phyloP scores from a whole-genome alignment of 2,113 vertebrate species.

The Mungos mungo region DNA sequence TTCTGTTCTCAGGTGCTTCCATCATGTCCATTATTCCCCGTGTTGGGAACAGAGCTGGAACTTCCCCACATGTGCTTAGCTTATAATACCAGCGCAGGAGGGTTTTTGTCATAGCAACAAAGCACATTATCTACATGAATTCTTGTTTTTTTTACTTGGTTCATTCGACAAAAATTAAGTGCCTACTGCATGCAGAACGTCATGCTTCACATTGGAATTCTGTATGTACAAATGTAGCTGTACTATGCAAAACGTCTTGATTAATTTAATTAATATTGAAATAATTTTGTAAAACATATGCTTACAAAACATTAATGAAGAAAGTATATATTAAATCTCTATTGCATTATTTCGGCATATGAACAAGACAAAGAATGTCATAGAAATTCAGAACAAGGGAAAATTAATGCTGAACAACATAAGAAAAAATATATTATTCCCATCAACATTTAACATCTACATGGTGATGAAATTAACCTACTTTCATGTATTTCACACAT shows the following conservation, averaged over 20 bases:
- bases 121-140: background rate
- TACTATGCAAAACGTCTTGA: background rate
- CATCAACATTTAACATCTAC: background rate
- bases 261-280: background rate
- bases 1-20: background rate
- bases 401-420: background rate
- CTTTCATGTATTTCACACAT: background rate
- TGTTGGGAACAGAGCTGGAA: fast-evolving
- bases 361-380: background rate
- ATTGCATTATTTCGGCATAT: background rate
- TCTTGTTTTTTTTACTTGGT: background rate
- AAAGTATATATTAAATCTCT: background rate
- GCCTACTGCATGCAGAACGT: background rate
- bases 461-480: background rate
- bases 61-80: background rate
- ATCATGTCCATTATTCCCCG: background rate
- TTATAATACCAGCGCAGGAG: background rate
- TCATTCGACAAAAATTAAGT: background rate
- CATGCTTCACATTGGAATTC: background rate
- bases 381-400: background rate
- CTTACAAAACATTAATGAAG: background rate
- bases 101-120: background rate
- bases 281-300: background rate
- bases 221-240: background rate
- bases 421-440: background rate